Evolutionary conservation across 2,888 invertebrate species (phyloP).

Genomic region (Hydroisotoma schaefferi): DNA sequence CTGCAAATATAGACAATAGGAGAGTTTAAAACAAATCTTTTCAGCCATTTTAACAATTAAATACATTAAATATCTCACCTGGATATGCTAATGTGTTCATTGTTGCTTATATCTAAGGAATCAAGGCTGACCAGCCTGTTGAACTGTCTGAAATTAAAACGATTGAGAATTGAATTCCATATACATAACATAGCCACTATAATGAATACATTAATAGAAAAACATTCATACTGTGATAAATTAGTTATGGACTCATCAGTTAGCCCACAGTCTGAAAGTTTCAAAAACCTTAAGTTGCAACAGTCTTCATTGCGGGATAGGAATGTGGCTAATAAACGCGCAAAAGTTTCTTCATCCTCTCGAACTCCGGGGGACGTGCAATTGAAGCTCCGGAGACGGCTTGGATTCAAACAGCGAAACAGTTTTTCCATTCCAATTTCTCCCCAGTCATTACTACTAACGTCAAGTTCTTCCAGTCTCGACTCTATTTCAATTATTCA

Average conservation of each 20-base stretch:
- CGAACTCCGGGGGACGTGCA: conserved; percentile 16
- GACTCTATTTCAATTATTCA: conserved; percentile 23
- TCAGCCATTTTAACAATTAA: too few species aligned
- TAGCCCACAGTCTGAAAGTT: conserved; percentile 25
- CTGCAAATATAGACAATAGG: conserved; percentile 14
- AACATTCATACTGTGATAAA: background rate
- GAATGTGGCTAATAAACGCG: conserved; percentile 19
- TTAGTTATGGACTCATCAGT: conserved; percentile 11
- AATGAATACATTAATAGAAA: conserved; percentile 4
- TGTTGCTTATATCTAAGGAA: conserved; percentile 18
- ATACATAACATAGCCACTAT: too few species aligned
- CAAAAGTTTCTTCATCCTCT: conserved; percentile 4
- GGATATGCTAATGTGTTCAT: conserved; percentile 11
- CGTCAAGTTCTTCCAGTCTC: conserved; percentile 33
- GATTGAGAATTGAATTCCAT: too few species aligned
- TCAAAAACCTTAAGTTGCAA: conserved; percentile 18
- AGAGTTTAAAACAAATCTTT: background rate
- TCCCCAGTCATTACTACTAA: conserved; percentile 39
- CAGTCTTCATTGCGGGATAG: conserved; percentile 32
- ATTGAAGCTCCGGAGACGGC: conserved; percentile 20
- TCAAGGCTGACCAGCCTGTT: conserved; percentile 31
- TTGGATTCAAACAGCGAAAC: conserved; percentile 22
- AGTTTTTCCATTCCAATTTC: conserved; percentile 32
- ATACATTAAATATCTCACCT: too few species aligned
- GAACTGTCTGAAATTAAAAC: conserved; percentile 31